A percentile compares a stretch with the other conserved stretches of the same genome.
These are phyloP conservation scores for Nesospiza acunhae DNA, from an alignment of 2,113 vertebrate species.

Conservation along the genomic window DNA sequence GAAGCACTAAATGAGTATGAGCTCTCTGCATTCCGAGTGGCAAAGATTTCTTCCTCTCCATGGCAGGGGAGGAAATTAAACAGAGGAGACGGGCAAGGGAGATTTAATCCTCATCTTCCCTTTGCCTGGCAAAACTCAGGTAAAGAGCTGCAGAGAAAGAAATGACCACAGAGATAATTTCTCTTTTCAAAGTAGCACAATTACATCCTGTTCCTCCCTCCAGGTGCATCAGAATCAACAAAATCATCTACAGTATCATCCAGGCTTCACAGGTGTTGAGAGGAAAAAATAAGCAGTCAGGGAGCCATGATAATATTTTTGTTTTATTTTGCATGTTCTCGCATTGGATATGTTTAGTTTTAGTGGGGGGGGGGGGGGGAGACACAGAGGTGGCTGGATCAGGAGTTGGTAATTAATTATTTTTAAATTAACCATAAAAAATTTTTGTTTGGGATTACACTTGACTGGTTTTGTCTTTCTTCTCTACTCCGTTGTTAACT, in stretches of 20 bases:
- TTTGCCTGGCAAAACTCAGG: not conserved
- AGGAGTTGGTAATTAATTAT: not conserved
- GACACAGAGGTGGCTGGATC: not conserved
- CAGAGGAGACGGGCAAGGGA: not conserved
- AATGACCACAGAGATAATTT: not conserved
- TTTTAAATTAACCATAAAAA: not conserved
- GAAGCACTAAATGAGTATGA: not conserved
- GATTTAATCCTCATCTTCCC: not conserved
- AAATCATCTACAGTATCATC: not conserved
- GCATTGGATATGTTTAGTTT: not conserved
- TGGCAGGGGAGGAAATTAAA: not conserved
- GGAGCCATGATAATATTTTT: not conserved
- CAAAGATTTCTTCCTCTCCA: not conserved
- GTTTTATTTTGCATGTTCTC: not conserved
- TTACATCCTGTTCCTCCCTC: not conserved
- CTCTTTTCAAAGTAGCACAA: not conserved
- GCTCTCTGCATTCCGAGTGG: not conserved
- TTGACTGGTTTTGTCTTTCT: not conserved
- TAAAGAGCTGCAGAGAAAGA: not conserved
- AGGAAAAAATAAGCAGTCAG: not conserved
- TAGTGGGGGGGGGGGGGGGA: not conserved
- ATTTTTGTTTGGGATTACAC: not conserved
- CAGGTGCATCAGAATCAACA: not conserved
- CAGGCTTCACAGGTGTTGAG: not conserved
- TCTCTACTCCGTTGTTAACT: not conserved